Base-by-base conservation (phyloP, 37 sponge, comb jelly and placozoan genomes). In the Tethya wilhelma region DNA sequence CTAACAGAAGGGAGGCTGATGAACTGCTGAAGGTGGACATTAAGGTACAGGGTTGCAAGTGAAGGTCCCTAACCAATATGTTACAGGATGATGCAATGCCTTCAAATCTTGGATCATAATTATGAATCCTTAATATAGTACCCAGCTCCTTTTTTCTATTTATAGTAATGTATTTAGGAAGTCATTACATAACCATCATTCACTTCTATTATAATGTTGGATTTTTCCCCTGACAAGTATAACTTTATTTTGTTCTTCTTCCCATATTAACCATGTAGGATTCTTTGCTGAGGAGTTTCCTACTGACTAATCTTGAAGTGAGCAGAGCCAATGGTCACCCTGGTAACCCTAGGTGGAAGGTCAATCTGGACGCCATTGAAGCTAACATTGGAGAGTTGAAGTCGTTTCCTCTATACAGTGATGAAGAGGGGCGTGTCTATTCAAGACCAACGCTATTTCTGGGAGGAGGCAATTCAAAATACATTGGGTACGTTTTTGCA, bases 381-480 rank as follows among this genome's bases (percentile, higher is more conserved):
- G 20, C 32, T 26, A 78, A 41, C 33, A 7, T 90, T 8, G 49
- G 5, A 8, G 28, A 39, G 9, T 23, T 93, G 23, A 70, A 45
- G 20, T 75, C 45, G 67, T 81, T 53, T 19, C 59, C 39, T 5
- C 2, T 12, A 14, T 3, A n/a, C 29, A 49, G n/a, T n/a, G n/a
- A n/a, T n/a, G n/a, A n/a, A n/a, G n/a, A 26, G 46, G 49, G 11
- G 38, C 56, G 39, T 4, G 90, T 67, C 55, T 40, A 17, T 37
- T n/a, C n/a, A n/a, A 75, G 87, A 14, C 87, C 83, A 4, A 68
- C 84, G 37, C 73, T 90, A 0, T 93, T 93, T 40, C 56, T 93
- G 2, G 94, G 90, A 8, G 94, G 94, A 28, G 73, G 36, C 1
- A 86, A 78, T 9, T 93, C 94, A 0, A 42, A 75, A 0, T 85